Conservation (phyloP, 2,888 invertebrate genomes). For the Eledona agricola region DNA sequence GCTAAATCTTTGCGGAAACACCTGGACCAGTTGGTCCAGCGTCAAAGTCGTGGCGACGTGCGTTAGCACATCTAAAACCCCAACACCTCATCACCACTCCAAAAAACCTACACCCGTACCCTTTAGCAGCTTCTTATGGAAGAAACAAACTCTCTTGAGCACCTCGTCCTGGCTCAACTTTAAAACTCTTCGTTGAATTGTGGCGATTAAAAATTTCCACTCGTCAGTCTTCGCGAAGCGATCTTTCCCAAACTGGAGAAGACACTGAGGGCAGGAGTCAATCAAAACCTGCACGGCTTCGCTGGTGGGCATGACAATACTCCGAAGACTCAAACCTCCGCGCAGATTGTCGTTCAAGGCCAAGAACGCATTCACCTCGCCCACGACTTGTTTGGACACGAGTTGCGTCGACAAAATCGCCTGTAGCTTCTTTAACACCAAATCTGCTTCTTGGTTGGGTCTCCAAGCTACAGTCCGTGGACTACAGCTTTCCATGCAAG, state of each 20-base stretch:
- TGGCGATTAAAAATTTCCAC: slow-evolving; percentile 61
- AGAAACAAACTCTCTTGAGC: slow-evolving; percentile 55
- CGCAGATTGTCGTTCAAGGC: slow-evolving; percentile 66
- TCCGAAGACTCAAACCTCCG: slow-evolving; percentile 66
- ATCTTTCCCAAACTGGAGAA: slow-evolving; percentile 72
- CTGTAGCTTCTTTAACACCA: slow-evolving; percentile 62
- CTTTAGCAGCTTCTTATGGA: slow-evolving; percentile 58
- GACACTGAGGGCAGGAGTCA: slow-evolving; percentile 69
- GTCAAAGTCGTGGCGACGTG: slow-evolving; percentile 62
- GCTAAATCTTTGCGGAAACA: slow-evolving; percentile 61
- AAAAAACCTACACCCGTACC: slow-evolving; percentile 50
- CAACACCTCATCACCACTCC: slow-evolving; percentile 29
- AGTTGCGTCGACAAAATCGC: slow-evolving; percentile 68
- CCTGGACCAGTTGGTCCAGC: slow-evolving; percentile 60
- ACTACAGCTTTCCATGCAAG: slow-evolving; percentile 49
- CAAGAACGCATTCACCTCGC: slow-evolving; percentile 71
- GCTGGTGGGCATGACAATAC: slow-evolving; percentile 63
- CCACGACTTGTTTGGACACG: slow-evolving; percentile 66
- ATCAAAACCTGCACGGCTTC: slow-evolving; percentile 67
- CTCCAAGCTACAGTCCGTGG: slow-evolving; percentile 1
- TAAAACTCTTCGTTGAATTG: slow-evolving; percentile 60
- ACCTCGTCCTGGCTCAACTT: slow-evolving; percentile 53
- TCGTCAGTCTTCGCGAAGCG: slow-evolving; percentile 61
- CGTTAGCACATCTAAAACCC: slow-evolving; percentile 60
- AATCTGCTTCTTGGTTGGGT: slow-evolving; percentile 53